A percentile compares a stretch with the other conserved stretches of the same genome.
These are phyloP conservation scores for Nixonia krombeini DNA, from an alignment of 1,140 invertebrate genomes.

Conservation along the genomic window DNA sequence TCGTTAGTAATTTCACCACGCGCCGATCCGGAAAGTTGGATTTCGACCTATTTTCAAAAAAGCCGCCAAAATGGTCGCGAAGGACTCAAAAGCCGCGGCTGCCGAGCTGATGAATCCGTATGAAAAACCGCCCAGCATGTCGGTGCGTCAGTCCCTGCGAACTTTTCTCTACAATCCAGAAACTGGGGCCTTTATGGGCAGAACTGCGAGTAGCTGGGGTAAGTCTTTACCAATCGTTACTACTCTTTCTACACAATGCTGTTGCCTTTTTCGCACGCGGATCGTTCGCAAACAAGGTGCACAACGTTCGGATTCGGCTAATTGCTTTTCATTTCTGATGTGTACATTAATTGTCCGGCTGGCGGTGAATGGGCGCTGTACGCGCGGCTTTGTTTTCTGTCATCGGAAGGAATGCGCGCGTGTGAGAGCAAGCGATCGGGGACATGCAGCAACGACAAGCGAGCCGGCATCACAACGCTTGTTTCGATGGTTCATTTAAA, in stretches of 20 bases:
- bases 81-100: slow-evolving; percentile 49
- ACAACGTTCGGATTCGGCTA: too few species aligned
- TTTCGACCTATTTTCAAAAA: slow-evolving; percentile 5
- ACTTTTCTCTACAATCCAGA: slow-evolving; percentile 80
- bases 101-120: slow-evolving; percentile 60
- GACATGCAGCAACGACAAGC: slow-evolving; percentile 28
- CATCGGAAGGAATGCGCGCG: slow-evolving; percentile 41
- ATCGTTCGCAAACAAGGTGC: too few species aligned
- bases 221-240: slow-evolving; percentile 58
- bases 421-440: slow-evolving; percentile 33
- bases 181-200: slow-evolving; percentile 80
- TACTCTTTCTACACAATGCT: too few species aligned
- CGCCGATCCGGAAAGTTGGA: slow-evolving; percentile 10
- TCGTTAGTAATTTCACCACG: not conserved
- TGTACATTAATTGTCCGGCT: not conserved
- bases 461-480: too few species aligned
- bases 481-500: too few species aligned
- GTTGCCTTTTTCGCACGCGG: too few species aligned
- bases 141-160: slow-evolving; percentile 55
- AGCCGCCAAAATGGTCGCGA: slow-evolving; percentile 49
- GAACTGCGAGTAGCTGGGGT: slow-evolving; percentile 84
- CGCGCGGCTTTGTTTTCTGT: slow-evolving; percentile 44
- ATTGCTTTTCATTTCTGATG: too few species aligned
- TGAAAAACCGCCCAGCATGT: slow-evolving; percentile 60
- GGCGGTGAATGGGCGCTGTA: slow-evolving; percentile 38